A percentile compares a stretch with the other conserved stretches of the same genome.
Conservation (phyloP, 2,113 vertebrate species). For the Lucifuga dentata region DNA sequence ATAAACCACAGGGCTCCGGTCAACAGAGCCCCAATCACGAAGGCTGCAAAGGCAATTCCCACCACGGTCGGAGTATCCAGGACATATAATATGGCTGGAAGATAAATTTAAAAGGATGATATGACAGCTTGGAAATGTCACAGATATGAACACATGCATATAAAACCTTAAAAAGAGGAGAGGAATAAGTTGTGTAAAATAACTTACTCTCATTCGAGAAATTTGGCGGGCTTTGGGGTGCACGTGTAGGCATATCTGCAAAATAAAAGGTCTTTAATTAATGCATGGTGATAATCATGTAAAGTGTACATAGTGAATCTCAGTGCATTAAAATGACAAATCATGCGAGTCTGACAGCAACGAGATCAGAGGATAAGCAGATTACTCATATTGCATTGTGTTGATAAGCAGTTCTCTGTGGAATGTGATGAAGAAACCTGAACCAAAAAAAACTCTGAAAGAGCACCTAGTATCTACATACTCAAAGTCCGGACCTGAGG, state of each 20-base stretch:
- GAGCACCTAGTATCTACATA: slow-evolving; percentile 35
- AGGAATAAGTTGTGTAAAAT: not conserved
- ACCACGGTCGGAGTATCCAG: slow-evolving; percentile 94
- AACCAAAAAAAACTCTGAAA: slow-evolving; percentile 25
- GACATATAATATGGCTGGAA: slow-evolving; percentile 82
- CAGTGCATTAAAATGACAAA: not conserved
- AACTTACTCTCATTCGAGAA: slow-evolving; percentile 29
- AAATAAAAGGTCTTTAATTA: slow-evolving; percentile 15
- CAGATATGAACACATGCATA: not conserved
- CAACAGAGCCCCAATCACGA: slow-evolving; percentile 93
- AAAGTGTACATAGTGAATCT: not conserved
- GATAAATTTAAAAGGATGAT: not conserved
- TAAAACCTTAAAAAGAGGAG: not conserved
- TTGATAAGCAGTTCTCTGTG: slow-evolving; percentile 60
- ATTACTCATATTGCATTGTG: slow-evolving; percentile 43
- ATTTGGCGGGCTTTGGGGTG: rapidly evolving
- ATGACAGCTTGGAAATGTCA: not conserved
- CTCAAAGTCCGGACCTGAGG: too few species aligned
- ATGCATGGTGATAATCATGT: not conserved
- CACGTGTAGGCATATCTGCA: slow-evolving; percentile 29
- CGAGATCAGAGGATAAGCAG: slow-evolving; percentile 5
- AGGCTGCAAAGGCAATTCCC: slow-evolving; percentile 95
- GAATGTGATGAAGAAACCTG: slow-evolving; percentile 57
- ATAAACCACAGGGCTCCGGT: slow-evolving; percentile 97
- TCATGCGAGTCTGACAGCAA: slow-evolving; percentile 16